phyloP scores from a whole-genome alignment of 2,888 invertebrate genomes.

The Tetrapedia diversipes region DNA sequence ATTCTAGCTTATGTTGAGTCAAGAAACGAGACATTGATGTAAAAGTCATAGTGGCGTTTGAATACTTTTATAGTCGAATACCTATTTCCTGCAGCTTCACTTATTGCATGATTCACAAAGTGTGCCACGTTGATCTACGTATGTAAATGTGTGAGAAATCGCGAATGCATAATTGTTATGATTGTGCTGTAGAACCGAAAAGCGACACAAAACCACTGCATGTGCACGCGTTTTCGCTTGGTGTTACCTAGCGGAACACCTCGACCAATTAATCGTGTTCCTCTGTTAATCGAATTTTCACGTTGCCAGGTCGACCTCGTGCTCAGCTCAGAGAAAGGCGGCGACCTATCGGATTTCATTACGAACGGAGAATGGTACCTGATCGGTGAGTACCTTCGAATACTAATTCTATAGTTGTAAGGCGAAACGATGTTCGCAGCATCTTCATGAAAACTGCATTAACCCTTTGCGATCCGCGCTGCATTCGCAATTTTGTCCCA shows the following conservation, averaged over 20 bases:
- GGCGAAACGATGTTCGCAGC: too few species aligned
- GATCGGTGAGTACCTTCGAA: constrained; percentile 90
- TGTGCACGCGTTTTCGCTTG: constrained; percentile 59
- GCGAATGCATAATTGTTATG: constrained; percentile 16
- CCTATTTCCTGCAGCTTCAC: too few species aligned
- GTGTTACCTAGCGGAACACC: constrained; percentile 64
- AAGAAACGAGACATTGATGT: too few species aligned
- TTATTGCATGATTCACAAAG: constrained; percentile 52
- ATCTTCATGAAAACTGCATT: neutral
- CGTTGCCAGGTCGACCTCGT: constrained; percentile 94
- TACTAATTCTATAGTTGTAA: too few species aligned
- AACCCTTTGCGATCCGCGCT: neutral
- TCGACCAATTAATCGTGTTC: constrained; percentile 70
- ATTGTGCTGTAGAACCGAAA: neutral
- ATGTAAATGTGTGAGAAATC: neutral
- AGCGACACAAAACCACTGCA: constrained; percentile 42
- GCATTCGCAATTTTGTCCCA: too few species aligned
- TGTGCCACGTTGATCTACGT: constrained; percentile 4
- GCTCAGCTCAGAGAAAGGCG: constrained; percentile 96
- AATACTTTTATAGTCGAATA: too few species aligned
- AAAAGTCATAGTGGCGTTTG: too few species aligned
- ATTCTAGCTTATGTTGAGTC: too few species aligned
- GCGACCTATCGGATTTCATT: constrained; percentile 98
- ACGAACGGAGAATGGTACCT: constrained; percentile 99
- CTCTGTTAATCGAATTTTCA: constrained; percentile 81